Evolutionary conservation across 92 coral and sea anemone species (phyloP).

Genomic region (Nematostella vectensis): DNA sequence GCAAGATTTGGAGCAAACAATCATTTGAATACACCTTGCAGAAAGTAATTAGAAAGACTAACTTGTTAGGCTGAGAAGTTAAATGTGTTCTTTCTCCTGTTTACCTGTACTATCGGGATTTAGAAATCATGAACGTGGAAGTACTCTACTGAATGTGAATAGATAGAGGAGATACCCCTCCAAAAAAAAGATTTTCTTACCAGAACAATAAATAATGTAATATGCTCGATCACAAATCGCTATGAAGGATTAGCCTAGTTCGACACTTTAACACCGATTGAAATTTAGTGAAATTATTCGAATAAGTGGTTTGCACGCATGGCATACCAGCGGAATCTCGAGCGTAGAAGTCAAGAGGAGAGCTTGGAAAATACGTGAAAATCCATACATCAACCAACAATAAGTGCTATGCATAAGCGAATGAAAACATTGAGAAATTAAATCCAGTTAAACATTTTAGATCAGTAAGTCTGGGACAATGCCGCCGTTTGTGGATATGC

Average conservation of each 20-base stretch:
- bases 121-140: not conserved
- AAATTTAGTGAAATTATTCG: conserved; percentile 11
- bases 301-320: conserved; percentile 35
- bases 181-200: not conserved
- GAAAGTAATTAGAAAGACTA: conserved; percentile 32
- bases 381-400: conserved; percentile 1
- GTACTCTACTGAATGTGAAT: too few relatives aligned
- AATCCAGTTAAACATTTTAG: conserved; percentile 55
- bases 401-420: conserved; percentile 13
- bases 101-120: conserved; percentile 2
- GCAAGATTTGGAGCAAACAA: conserved; percentile 29
- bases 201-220: conserved; percentile 51
- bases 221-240: conserved; percentile 14
- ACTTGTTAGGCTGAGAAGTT: not conserved
- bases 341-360: not conserved
- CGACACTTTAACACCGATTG: conserved; percentile 17
- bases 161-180: not conserved
- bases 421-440: conserved; percentile 52
- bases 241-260: not conserved
- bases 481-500: conserved; percentile 35
- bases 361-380: conserved; percentile 1
- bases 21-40: conserved; percentile 65
- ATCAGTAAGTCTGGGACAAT: conserved; percentile 35
- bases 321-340: conserved; percentile 13
- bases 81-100: not conserved